Evolutionary conservation across 2,797 vertebrate species (phyloP).

Genomic region (Chloroceryle amazona): DNA sequence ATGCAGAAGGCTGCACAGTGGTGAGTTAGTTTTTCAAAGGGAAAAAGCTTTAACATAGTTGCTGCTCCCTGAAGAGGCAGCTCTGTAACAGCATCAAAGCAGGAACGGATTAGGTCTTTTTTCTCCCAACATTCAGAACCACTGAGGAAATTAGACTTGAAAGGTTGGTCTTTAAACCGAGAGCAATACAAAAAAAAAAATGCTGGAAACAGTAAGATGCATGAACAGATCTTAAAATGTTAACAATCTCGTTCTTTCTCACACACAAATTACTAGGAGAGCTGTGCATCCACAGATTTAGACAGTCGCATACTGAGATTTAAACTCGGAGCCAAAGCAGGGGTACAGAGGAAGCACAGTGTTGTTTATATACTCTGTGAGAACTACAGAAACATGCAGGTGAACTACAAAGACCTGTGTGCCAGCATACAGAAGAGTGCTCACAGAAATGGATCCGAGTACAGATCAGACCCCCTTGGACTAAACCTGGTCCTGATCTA

Average conservation of each 20-base stretch:
- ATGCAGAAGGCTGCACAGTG: neutral
- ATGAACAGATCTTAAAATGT: neutral
- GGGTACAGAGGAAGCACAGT: neutral
- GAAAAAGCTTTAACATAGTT: constrained; percentile 7
- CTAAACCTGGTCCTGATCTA: neutral
- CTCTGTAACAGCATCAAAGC: constrained; percentile 57
- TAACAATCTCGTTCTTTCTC: neutral
- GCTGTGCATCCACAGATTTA: neutral
- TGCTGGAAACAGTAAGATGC: neutral
- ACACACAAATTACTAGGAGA: neutral
- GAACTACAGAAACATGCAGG: neutral
- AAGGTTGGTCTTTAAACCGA: constrained; percentile 25
- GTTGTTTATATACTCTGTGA: neutral
- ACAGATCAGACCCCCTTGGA: neutral
- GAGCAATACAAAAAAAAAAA: neutral
- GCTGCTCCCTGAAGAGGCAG: constrained; percentile 48
- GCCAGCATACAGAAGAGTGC: neutral
- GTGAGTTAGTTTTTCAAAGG: constrained; percentile 37
- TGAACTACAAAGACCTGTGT: fast-evolving
- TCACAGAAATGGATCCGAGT: neutral
- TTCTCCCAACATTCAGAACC: neutral
- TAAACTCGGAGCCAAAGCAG: neutral
- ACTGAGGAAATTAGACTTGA: constrained; percentile 49
- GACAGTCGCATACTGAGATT: neutral
- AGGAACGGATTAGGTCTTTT: constrained; percentile 39